Evolutionary conservation across 2,797 vertebrate genomes (phyloP).

Genomic region (Chrosomus eos): DNA sequence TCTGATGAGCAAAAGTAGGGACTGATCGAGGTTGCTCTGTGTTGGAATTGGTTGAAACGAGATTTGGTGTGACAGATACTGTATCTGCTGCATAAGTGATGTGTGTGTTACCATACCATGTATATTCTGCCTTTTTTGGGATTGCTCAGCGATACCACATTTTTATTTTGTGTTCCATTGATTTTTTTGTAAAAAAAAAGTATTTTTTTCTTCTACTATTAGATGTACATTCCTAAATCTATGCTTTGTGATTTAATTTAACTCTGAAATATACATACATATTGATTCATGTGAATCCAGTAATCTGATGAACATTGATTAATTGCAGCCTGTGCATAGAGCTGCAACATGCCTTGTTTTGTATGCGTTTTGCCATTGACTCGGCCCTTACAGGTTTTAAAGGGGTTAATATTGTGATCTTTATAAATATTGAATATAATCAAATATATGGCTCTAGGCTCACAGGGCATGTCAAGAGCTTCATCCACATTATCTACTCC

Average conservation of each 20-base stretch:
- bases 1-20: slow-evolving; percentile 73
- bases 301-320: slow-evolving; percentile 32
- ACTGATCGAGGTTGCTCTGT: slow-evolving; percentile 72
- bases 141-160: slow-evolving; percentile 9
- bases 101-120: background rate
- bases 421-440: background rate
- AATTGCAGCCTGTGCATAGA: slow-evolving; percentile 43
- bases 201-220: background rate
- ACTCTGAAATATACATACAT: background rate
- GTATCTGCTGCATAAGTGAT: background rate
- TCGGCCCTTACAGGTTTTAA: background rate
- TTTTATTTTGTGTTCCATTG: background rate
- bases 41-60: slow-evolving; percentile 69
- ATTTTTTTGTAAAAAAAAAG: background rate
- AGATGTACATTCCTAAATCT: background rate
- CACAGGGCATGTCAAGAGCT: background rate
- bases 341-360: background rate
- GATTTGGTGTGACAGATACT: background rate
- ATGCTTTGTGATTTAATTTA: slow-evolving; percentile 6
- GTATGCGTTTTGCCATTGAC: slow-evolving; percentile 2
- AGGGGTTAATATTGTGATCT: background rate
- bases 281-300: slow-evolving; percentile 65
- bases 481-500: background rate
- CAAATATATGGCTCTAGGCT: background rate
- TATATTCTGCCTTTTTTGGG: slow-evolving; percentile 25